Conservation (phyloP, 2,888 invertebrate genomes). For the Dolichomitus sp. region DNA sequence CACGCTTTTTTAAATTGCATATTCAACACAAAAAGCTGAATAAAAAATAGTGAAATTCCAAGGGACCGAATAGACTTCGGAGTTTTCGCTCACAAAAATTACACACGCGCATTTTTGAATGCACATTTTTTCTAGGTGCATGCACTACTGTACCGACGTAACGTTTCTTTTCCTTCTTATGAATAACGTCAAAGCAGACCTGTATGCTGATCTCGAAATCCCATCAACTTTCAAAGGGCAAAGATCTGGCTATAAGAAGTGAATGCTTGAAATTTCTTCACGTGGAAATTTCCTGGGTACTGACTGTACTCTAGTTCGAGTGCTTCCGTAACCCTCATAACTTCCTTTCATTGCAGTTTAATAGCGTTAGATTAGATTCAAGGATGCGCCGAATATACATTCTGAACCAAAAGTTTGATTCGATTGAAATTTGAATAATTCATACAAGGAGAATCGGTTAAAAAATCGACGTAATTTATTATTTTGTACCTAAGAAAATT, state of each 20-base stretch:
- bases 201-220: not conserved
- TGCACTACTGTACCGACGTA: not conserved
- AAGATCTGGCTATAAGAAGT: not conserved
- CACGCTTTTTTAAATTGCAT: not conserved
- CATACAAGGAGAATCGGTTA: too few relatives aligned
- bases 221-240: not conserved
- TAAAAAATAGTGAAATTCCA: not conserved
- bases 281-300: not conserved
- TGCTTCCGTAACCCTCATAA: not conserved
- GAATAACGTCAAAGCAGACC: not conserved
- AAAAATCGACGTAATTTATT: too few relatives aligned
- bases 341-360: not conserved
- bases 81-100: not conserved
- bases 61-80: not conserved
- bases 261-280: not conserved
- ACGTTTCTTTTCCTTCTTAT: not conserved
- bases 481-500: too few relatives aligned
- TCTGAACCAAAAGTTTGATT: too few relatives aligned
- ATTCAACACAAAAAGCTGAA: not conserved
- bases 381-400: too few relatives aligned
- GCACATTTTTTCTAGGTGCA: not conserved
- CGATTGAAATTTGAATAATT: too few relatives aligned
- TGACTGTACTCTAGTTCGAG: constrained; percentile 2
- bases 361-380: not conserved
- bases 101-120: not conserved